Base-by-base conservation (phyloP, 2,113 vertebrate genomes). In the Pangasianodon gigas region DNA sequence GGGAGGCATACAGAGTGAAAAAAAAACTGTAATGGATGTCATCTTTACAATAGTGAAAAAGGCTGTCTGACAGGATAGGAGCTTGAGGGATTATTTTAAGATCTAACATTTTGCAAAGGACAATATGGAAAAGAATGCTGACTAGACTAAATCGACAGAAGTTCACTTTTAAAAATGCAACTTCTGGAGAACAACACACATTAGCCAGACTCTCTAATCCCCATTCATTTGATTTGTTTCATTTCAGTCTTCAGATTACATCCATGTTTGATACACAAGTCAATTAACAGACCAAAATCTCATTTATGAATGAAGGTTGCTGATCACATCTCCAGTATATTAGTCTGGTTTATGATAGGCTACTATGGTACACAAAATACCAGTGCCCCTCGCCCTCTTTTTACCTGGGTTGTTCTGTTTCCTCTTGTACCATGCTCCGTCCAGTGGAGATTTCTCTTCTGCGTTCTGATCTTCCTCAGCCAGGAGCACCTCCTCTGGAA, bases 401-500 rank as follows among this genome's bases (percentile, higher is more conserved):
- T 95, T 93, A 96, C 96, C 96, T 94, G 95, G 92, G 83, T 95
- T 94, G 92, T 95, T 96, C 82, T 96, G 95, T 87, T 96, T 96
- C 94, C 94, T 96, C 93, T 94, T 96, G 94, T 96, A 96, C 96
- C 96, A 96, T 54, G 95, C 95, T 96, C 98, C 97, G 65, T 99
- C 98, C 96, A 99, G 92, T 32, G 98, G 97, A 85, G 97, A 98
- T 91, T 99, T 99, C 94, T 99, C 98, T 90, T 98, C 98, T 0
- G 98, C 98, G 0, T 98, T 98, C 95, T 97, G 97, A 90, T 99
- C 98, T 92, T 99, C 98, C 90, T 99, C 98, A 0, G 98, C 98
- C 95, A 99, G 94, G 96, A 99, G 96, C 86, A 99, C 98, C 92
- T 99, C 98, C 97, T 99, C 98, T 99, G 96, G 37, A 74, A 82